These are phyloP conservation scores for Eriosoma lanigerum DNA, from an alignment of 1,140 invertebrate genomes.

Conservation along the genomic window DNA sequence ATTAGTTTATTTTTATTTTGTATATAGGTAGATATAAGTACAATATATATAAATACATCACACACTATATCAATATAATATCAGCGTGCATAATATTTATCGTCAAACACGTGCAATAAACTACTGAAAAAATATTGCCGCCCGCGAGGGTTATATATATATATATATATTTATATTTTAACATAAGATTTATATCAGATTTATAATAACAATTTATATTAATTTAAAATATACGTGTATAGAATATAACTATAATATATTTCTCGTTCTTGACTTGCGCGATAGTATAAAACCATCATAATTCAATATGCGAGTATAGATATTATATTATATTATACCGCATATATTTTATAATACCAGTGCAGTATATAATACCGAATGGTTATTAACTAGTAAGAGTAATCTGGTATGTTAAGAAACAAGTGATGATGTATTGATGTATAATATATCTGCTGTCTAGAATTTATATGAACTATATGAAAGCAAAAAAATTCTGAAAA, in stretches of 20 bases:
- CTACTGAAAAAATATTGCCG: not conserved
- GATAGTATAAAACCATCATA: not conserved
- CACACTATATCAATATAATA: no score
- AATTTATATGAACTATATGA: no score
- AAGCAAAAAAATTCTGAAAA: not conserved
- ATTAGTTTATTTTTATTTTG: no score
- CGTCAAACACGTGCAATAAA: not conserved
- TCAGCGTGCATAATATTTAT: not conserved
- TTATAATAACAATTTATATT: no score
- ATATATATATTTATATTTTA: not conserved
- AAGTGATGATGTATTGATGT: no score
- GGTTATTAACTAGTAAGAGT: no score
- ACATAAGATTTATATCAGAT: not conserved
- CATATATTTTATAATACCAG: not conserved
- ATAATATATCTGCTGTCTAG: no score
- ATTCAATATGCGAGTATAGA: no score
- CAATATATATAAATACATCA: no score
- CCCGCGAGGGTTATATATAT: not conserved
- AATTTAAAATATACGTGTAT: not conserved
- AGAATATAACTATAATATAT: not conserved
- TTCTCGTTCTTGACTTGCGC: not conserved
- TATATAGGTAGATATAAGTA: no score
- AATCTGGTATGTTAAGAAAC: no score
- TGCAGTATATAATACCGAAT: not conserved
- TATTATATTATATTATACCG: not conserved